Conservation (phyloP, 2,797 vertebrate genomes). For the Heliangelus exortis region DNA sequence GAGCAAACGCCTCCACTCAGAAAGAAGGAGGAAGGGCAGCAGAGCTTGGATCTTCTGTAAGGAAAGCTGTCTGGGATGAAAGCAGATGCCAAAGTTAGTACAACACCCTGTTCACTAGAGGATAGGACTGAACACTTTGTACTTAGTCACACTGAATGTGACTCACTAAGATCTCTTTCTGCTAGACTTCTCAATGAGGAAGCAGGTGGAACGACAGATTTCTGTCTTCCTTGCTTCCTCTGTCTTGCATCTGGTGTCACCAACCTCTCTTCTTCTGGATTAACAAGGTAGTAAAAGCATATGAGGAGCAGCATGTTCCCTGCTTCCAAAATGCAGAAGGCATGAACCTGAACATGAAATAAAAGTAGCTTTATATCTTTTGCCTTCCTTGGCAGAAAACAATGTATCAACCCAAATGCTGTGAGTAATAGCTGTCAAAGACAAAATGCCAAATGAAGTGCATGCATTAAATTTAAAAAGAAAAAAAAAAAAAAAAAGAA, state of each 20-base stretch:
- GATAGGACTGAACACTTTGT: conserved; percentile 9
- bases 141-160: background rate
- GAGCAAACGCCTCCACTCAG: background rate
- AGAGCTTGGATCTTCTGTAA: conserved; percentile 2
- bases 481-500: background rate
- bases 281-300: conserved; percentile 29
- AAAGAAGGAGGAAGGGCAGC: background rate
- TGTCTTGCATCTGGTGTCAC: background rate
- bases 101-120: background rate
- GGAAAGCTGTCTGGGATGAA: background rate
- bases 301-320: background rate
- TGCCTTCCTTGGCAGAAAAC: conserved; percentile 21
- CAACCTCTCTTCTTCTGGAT: background rate
- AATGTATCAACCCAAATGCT: conserved; percentile 43
- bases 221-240: conserved; percentile 42
- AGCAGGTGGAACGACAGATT: conserved; percentile 58
- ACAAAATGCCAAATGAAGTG: conserved; percentile 12
- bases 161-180: background rate
- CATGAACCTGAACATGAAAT: conserved; percentile 30
- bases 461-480: conserved; percentile 10
- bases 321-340: background rate
- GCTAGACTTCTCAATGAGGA: background rate
- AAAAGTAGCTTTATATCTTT: background rate
- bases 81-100: conserved; percentile 34
- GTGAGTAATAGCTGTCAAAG: conserved; percentile 62